Base-by-base conservation (phyloP, 2,113 vertebrate genomes). In the Megaceryle maxima region DNA sequence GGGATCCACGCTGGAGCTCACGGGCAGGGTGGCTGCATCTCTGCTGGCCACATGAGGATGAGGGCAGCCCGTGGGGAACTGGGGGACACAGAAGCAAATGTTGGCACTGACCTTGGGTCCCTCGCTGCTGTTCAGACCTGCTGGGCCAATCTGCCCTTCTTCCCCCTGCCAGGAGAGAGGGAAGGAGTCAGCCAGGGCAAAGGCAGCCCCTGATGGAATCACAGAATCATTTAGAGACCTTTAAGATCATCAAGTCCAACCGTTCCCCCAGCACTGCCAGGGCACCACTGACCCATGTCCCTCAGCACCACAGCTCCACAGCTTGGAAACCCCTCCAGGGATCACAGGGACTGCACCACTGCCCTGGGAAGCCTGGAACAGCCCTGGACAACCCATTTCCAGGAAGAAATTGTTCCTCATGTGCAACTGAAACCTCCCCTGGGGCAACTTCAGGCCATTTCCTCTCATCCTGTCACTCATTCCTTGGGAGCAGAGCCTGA, bases 31-130 rank as follows among this genome's bases (percentile, higher is more conserved):
- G 25, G 44, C 10, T 6, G 1, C 51, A 17, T 11, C 78, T 50
- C 17, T 25, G 44, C 31, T 25, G 26, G 21, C 25, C 16, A 3
- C 0, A 1, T 5, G 1, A 12, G 66, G 50, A 12, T 1, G 2
- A 11, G 44, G 37, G 35, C 25, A 68, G 64, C 16, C 43, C 1
- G 0, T 1, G 9, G 33, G 68, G 16, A 37, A 21, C 8, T 4
- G 1, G 59, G 37, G 13, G 24, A n/a, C 6, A 6, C 31, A 16
- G 15, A 2, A 3, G 25, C 7, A 15, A 21, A 8, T 0, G 1
- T 3, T 0, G 5, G 39, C 9, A 18, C 98, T 98, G 86, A 99
- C 99, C 98, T 99, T 99, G 90, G 95, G 91, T 87, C 99, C 99
- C 48, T 91, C 94, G 1, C 96, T 96, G 94, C 98, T 99, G 94